Conservation (phyloP, 2,888 invertebrate genomes). For the Maniola hyperantus region DNA sequence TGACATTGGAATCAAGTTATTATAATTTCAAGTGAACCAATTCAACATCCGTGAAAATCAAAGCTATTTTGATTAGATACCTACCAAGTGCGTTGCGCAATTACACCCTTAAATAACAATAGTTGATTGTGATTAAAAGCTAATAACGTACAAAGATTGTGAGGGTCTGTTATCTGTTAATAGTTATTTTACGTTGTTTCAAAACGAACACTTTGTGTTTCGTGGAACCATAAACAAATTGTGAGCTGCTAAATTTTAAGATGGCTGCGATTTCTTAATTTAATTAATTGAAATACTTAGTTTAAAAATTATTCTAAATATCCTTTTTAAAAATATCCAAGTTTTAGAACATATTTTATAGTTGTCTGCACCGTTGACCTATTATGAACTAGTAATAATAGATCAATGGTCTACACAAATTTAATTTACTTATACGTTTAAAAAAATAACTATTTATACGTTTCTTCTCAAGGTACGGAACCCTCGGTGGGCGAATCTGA, state of each 20-base stretch:
- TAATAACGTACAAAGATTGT: slow-evolving; percentile 69
- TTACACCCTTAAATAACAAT: slow-evolving; percentile 40
- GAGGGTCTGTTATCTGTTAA: slow-evolving; percentile 64
- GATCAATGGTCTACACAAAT: background rate
- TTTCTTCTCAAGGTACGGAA: no score
- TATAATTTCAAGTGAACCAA: background rate
- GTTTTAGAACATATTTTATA: background rate
- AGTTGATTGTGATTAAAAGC: slow-evolving; percentile 49
- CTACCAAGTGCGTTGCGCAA: slow-evolving; percentile 1
- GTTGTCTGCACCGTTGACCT: background rate
- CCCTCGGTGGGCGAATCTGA: no score
- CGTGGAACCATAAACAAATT: slow-evolving; percentile 43
- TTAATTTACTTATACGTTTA: no score
- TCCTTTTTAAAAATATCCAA: background rate
- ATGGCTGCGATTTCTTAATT: background rate
- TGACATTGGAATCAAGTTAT: background rate
- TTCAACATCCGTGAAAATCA: background rate
- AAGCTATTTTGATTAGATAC: background rate
- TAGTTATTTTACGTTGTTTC: slow-evolving; percentile 68
- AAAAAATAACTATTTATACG: no score
- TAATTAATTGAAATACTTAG: slow-evolving; percentile 38
- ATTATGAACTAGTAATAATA: slow-evolving; percentile 1
- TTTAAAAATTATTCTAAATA: background rate
- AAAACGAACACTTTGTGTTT: slow-evolving; percentile 40
- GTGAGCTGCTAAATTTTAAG: slow-evolving; percentile 15